Evolutionary conservation across 1,140 invertebrate species (phyloP).

Genomic region (Diabrotica undecimpunctata): DNA sequence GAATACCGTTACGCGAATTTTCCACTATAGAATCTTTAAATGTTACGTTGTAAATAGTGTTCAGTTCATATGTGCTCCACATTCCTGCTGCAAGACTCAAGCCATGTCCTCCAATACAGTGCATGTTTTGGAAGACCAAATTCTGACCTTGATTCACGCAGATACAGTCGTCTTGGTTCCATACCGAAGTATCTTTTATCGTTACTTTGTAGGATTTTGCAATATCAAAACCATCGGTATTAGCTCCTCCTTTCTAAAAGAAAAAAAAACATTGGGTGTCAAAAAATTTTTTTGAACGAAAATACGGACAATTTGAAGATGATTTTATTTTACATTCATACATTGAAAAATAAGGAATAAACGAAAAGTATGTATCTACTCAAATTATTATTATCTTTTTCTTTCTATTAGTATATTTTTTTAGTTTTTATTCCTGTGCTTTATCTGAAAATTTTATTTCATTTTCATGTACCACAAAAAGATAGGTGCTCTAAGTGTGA

Average conservation of each 20-base stretch:
- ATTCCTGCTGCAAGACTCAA: conserved; percentile 21
- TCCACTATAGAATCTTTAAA: conserved; percentile 19
- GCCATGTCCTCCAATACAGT: conserved; percentile 25
- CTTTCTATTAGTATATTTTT: too few relatives aligned
- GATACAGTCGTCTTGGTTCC: conserved; percentile 3
- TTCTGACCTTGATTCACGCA: conserved; percentile 20
- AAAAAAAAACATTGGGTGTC: too few relatives aligned
- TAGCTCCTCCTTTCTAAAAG: not conserved
- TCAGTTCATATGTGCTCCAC: conserved; percentile 1
- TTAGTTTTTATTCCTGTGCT: too few relatives aligned
- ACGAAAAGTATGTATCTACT: too few relatives aligned
- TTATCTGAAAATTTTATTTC: too few relatives aligned
- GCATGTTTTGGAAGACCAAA: conserved; percentile 13
- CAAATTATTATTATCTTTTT: too few relatives aligned
- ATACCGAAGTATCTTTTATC: conserved; percentile 6
- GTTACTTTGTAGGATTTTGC: not conserved
- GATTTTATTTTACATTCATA: too few relatives aligned
- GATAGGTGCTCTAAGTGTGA: too few relatives aligned
- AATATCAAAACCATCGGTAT: conserved; percentile 18
- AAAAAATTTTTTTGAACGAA: too few relatives aligned
- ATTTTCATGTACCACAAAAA: too few relatives aligned
- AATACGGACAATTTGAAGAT: too few relatives aligned
- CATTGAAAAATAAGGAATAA: too few relatives aligned
- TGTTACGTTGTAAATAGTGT: conserved; percentile 21
- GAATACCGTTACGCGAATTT: conserved; percentile 24